Base-by-base conservation (phyloP, 64 coral and sea anemone species). In the Platygyra sinensis region DNA sequence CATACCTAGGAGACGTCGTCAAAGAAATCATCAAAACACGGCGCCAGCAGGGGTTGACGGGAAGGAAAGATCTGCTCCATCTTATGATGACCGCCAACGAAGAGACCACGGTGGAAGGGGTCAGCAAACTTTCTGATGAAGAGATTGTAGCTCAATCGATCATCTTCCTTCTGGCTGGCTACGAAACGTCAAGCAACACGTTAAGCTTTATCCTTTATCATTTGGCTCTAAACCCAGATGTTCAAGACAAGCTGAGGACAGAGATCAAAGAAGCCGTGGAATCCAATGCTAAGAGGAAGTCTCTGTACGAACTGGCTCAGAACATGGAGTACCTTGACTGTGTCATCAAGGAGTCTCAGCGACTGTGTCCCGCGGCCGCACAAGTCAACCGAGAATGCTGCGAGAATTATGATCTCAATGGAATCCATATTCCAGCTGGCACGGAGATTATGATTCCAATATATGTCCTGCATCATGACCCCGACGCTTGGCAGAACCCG, bases 291-390 rank as follows among this genome's bases (percentile, higher is more conserved):
- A 52, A 75, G 18, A 77, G 46, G 19, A 90, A 80, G 19, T 60
- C 88, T 22, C 20, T 80, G 10, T 80, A 90, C 14, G 88, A 90
- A 7, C 20, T 90, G 49, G 50, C 72, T 31, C 30, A 61, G 24
- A 77, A 69, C 4, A 30, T 90, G 88, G 79, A 46, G 42, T 46
- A 46, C 42, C 42, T 46, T 46, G 42, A 46, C 7, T 46, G 42
- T 8, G 42, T 46, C 33, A 20, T 90, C 33, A 67, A 65, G n/a
- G 88, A 90, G 80, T 75, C 72, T 17, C 62, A 50, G 67, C 88
- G 88, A 38, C 54, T 90, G 52, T 52, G 67, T 42, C 88, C 88
- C 20, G 75, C 88, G 20, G 88, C 88, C 38, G 36, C 61, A 12
- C n/a, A 31, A 24, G 22, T 50, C 19, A 73, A 87, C 38, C 71